phyloP scores from a whole-genome alignment of 1,140 invertebrate genomes.

The Tetramorium simillimum region DNA sequence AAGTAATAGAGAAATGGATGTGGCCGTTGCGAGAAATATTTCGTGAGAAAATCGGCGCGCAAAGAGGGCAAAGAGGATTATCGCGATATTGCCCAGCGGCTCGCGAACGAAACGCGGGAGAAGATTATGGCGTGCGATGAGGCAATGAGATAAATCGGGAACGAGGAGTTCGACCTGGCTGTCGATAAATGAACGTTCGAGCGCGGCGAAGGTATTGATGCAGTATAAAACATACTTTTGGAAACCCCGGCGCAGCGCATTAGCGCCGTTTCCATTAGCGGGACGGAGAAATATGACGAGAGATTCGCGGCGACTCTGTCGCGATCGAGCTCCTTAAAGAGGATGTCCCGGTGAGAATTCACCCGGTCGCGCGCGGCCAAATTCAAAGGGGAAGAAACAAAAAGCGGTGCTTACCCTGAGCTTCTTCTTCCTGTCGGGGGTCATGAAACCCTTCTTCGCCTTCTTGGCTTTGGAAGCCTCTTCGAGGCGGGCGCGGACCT shows the following conservation, averaged over 20 bases:
- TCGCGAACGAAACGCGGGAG: not conserved
- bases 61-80: constrained; percentile 24
- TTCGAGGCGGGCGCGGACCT: constrained; percentile 98
- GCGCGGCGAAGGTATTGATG: not conserved
- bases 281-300: not conserved
- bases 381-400: constrained; percentile 27
- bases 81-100: not conserved
- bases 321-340: constrained; percentile 27
- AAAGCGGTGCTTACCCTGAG: constrained; percentile 91
- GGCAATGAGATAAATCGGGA: constrained; percentile 14
- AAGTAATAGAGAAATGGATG: constrained; percentile 12
- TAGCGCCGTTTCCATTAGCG: constrained; percentile 2
- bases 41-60: constrained; percentile 13
- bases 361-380: not conserved
- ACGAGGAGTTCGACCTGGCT: not conserved
- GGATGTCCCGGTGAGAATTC: not conserved
- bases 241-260: not conserved
- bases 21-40: constrained; percentile 25
- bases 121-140: constrained; percentile 29
- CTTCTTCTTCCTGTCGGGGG: constrained; percentile 99
- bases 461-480: constrained; percentile 98
- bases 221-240: constrained; percentile 10
- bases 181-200: constrained; percentile 30
- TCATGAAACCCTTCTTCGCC: constrained; percentile 99
- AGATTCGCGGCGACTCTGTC: not conserved